Conservation (phyloP, 2,888 invertebrate genomes). For the Pseudococcus jackbeardsleyi region DNA sequence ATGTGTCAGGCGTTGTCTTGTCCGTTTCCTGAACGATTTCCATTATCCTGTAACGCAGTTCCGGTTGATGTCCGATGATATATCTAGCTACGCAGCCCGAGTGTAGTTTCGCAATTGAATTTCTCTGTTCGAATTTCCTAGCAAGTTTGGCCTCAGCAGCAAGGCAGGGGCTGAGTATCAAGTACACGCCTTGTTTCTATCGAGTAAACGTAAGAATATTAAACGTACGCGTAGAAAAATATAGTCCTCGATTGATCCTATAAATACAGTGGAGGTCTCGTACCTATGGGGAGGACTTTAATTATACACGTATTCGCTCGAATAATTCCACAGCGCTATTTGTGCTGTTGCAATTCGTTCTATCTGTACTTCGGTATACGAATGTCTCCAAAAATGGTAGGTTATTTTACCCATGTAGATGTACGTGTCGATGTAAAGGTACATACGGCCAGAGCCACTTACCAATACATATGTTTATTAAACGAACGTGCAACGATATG, state of each 20-base stretch:
- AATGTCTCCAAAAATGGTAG: conserved; percentile 17
- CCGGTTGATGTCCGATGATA: conserved; percentile 57
- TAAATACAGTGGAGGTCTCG: neutral
- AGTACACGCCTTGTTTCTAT: neutral
- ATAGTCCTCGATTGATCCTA: neutral
- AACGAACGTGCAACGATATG: neutral
- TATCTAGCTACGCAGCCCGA: neutral
- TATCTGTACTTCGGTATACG: neutral
- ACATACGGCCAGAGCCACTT: too few species aligned
- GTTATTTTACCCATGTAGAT: neutral
- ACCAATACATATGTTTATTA: neutral
- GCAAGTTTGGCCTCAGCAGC: neutral
- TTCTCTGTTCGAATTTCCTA: conserved; percentile 41
- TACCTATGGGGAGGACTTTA: neutral
- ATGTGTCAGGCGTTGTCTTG: conserved; percentile 60
- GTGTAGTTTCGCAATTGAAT: conserved; percentile 58
- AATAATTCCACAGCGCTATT: neutral
- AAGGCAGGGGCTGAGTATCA: neutral
- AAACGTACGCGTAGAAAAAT: neutral
- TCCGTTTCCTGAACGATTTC: conserved; percentile 50
- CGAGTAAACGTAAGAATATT: neutral
- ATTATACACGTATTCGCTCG: neutral
- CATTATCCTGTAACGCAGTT: conserved; percentile 20
- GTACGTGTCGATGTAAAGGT: too few species aligned
- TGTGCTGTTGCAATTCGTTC: neutral